Base-by-base conservation (phyloP, 37 sponge, comb jelly and placozoan genomes). In the Diacarnus erythraeanus region DNA sequence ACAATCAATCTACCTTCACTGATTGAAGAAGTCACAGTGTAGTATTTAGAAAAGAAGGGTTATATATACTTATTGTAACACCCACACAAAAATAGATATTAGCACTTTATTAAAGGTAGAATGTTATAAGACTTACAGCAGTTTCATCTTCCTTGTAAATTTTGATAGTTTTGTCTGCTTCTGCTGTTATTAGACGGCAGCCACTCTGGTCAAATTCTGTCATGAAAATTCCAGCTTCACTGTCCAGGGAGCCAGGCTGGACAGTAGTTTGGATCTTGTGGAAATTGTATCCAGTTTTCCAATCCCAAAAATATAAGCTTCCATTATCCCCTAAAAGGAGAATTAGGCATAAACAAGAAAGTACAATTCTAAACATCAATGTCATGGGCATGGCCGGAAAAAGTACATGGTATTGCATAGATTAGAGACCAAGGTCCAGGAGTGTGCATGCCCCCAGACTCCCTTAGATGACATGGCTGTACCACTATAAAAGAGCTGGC, bases 201-300 rank as follows among this genome's bases (percentile, higher is more conserved):
- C 99, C 99, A 57, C 99, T 97, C 77, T 76, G 41, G 69, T 98
- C 99, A 87, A 94, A 98, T 1, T 40, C 8, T 66, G 82, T 61
- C 58, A 86, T 85, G 84, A 94, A 98, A 36, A 98, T 88, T 0
- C 99, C 99, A 0, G 97, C 95, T 70, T 98, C 99, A 27, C 95
- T 94, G 86, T 98, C 99, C 61, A 98, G 81, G 59, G 99, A 98
- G 4, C 99, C 99, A 2, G 99, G 99, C 89, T 98, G 99, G 3
- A 85, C 95, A 6, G 67, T 37, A 0, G 97, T 85, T 65, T 96
- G 96, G 18, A 92, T 67, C 70, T 94, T 84, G 79, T 98, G 99
- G 81, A 98, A 98, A 80, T 94, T 94, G 80, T 96, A 92, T 5
- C 99, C 99, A 35, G 92, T 94, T 63, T 84, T 86, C 97, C 97